Base-by-base conservation (phyloP, 2,113 vertebrate species). In the Grallaria varia region DNA sequence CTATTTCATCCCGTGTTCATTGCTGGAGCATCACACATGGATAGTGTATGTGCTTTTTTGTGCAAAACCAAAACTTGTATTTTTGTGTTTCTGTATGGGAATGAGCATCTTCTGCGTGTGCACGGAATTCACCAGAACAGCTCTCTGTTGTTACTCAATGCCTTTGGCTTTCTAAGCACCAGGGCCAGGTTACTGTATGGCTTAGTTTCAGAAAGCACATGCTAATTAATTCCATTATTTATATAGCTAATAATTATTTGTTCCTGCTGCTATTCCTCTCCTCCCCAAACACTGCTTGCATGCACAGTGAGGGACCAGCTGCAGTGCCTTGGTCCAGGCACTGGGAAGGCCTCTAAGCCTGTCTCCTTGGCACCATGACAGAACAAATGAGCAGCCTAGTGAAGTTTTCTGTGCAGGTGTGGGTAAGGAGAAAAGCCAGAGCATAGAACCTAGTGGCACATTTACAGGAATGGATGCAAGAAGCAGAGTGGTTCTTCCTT, bases 161-260 rank as follows among this genome's bases (percentile, higher is more conserved):
- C 21, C 42, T 79, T 85, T 93, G 56, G 81, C 28, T 89, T 83
- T 72, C 47, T 89, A 71, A 79, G 58, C 23, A 47, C 67, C 31
- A 67, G 37, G 37, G 64, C 56, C n/a, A 71, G 27, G 60, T 74
- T 91, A 45, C 56, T 79, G 45, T 17, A 75, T 71, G 52, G 56
- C 72, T 91, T 86, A 2, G 0, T 79, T 95, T 95, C 72, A 89
- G 47, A 64, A 83, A 75, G 10, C 42, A 86, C 72, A 71, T 75
- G 76, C 49, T 91, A 91, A 93, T 95, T 83, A 93, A 93, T 93
- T 89, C 67, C 53, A 87, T 87, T 90, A 87, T 82, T 94, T 90
- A 74, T 78, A 81, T 25, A 89, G 53, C n/a, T 92, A 84, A 89
- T 75, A 88, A 81, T 86, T 84, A 90, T 92, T 90, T 96, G 47